Conservation (phyloP, 2,888 invertebrate genomes). For the Adineta ricciae region DNA sequence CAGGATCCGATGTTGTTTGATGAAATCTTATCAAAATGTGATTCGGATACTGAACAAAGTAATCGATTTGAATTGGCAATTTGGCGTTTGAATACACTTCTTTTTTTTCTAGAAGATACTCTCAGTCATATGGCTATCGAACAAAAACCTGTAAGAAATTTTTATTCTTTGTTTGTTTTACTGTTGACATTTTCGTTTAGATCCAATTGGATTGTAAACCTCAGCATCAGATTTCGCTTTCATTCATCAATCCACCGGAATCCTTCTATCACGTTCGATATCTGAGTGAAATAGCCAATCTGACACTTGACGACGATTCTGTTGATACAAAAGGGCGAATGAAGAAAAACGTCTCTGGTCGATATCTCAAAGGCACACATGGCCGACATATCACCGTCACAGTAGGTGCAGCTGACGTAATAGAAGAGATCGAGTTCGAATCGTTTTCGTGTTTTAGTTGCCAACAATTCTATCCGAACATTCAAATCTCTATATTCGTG, state of each 20-base stretch:
- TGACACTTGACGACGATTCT: not conserved
- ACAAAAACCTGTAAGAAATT: not conserved
- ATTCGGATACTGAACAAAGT: not conserved
- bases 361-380: not conserved
- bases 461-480: not conserved
- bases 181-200: not conserved
- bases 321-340: not conserved
- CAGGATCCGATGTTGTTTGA: not conserved
- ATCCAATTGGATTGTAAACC: not conserved
- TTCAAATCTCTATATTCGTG: not conserved
- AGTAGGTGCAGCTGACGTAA: not conserved
- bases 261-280: not conserved
- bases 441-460: not conserved
- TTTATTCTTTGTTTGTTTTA: not conserved
- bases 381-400: not conserved
- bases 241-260: not conserved
- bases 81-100: too few relatives aligned
- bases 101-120: too few relatives aligned
- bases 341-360: not conserved
- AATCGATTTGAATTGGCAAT: not conserved
- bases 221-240: not conserved
- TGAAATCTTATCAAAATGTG: not conserved
- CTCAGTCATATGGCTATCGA: not conserved
- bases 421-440: not conserved
- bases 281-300: not conserved